Evolutionary conservation across 2,113 vertebrate genomes (phyloP), one percentile per base, ranked within the genome.

Genomic region (Cynocephalus volans): DNA sequence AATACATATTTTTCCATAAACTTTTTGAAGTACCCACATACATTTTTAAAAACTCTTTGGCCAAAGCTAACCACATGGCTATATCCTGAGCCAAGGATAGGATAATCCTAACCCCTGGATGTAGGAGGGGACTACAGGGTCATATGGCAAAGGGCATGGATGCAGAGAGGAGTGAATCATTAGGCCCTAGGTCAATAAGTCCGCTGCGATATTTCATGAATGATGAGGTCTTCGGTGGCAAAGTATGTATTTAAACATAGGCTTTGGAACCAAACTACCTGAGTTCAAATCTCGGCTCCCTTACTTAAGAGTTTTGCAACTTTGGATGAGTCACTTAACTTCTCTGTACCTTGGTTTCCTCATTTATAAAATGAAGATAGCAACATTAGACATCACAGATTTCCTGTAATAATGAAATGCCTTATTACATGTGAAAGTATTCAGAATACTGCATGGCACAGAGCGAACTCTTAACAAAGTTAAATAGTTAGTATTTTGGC

Each of bases 81-180:
- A 17, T 36, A 48, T 69, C 2, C 19, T 76, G 79, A 76, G 28
- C 33, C 28, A 41, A 84, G 3, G 41, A n/a, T 8, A 52, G 24
- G n/a, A 7, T 1, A 21, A 1, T 26, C 52, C 1, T 5, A n/a
- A 67, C 9, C 3, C 48, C 14, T 56, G 26, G 4, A 2, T 60
- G 12, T 26, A 18, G 23, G 6, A 70, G 3, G 48, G 1, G 18
- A 50, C 18, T 81, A 0, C 12, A n/a, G 9, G 23, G 1, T 73
- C 26, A n/a, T 24, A n/a, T 24, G n/a, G 23, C 8, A 82, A 60
- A 75, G 1, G 52, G 0, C 31, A 87, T 7, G 3, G 24, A 64
- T 14, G 10, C 41, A 72, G 18, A 80, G 8, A 48, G 10, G 28
- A 36, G 8, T 26, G 23, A 36, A 17, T 4, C 70, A 41, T n/a